These are phyloP conservation scores for Aleiodes sp. DNA, from an alignment of 1,140 invertebrate genomes.

Conservation along the genomic window DNA sequence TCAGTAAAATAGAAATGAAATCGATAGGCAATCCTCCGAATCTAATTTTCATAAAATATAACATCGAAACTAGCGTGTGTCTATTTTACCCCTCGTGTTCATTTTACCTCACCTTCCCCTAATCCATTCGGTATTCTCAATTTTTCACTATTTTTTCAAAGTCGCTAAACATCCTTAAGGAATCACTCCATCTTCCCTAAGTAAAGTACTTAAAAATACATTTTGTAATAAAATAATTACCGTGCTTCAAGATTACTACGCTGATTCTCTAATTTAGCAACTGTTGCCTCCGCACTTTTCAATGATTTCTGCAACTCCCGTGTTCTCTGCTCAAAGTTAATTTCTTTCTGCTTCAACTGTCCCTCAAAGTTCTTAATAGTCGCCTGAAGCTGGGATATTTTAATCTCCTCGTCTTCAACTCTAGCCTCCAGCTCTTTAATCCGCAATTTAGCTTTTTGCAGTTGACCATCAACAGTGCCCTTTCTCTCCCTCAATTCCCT, in stretches of 20 bases:
- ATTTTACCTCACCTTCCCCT: too few species aligned
- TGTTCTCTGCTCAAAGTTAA: constrained; percentile 34
- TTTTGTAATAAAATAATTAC: too few species aligned
- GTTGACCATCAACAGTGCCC: constrained; percentile 35
- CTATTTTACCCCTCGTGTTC: too few species aligned
- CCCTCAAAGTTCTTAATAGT: constrained; percentile 41
- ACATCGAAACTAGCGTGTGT: too few species aligned
- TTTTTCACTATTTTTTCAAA: too few species aligned
- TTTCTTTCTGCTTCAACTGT: constrained; percentile 48
- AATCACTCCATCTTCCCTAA: too few species aligned
- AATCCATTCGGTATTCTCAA: too few species aligned
- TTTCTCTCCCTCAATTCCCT: constrained; percentile 37
- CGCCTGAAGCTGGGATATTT: constrained; percentile 42
- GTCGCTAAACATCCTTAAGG: too few species aligned
- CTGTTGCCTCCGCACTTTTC: constrained; percentile 41
- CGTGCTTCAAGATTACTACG: constrained; percentile 45
- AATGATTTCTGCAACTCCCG: constrained; percentile 49
- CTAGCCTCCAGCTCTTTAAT: constrained; percentile 44
- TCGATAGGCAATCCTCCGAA: too few species aligned
- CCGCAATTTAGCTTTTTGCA: constrained; percentile 38
- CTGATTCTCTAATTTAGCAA: constrained; percentile 50
- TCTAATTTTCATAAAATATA: too few species aligned
- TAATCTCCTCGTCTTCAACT: constrained; percentile 34
- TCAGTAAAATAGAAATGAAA: too few species aligned
- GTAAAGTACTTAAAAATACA: constrained; percentile 1